These are phyloP conservation scores for Parazoanthus atlanticus DNA, from an alignment of 92 coral and sea anemone genomes.

Conservation along the genomic window DNA sequence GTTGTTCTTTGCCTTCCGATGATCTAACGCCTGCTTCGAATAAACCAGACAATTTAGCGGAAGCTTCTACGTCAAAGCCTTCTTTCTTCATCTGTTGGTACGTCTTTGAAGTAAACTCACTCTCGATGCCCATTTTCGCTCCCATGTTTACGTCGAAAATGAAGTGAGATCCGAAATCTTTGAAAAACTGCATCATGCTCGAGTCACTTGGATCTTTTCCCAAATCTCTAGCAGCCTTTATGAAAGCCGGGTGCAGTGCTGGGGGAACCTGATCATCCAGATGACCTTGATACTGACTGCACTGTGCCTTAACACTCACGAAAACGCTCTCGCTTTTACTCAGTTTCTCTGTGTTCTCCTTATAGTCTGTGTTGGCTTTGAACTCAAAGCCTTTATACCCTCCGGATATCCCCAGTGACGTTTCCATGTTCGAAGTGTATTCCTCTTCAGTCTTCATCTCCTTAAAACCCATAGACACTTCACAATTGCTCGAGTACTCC, in stretches of 20 bases:
- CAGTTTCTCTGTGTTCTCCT: conserved; percentile 1
- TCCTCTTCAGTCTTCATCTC: not conserved
- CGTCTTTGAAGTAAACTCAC: not conserved
- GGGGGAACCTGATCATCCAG: not conserved
- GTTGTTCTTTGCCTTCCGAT: not conserved
- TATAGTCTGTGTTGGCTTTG: not conserved
- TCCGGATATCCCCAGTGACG: not conserved
- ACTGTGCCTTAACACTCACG: not conserved
- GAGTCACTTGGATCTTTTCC: not conserved
- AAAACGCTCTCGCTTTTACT: not conserved
- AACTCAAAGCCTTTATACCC: conserved; percentile 12
- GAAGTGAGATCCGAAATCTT: conserved; percentile 15
- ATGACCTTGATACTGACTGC: conserved; percentile 5
- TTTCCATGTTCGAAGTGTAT: not conserved
- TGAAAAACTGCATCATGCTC: not conserved
- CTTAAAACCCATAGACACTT: not conserved
- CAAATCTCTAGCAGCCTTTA: not conserved
- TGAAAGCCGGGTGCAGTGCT: not conserved
- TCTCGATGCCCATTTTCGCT: not conserved
- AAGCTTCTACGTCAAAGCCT: not conserved
- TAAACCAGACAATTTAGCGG: not conserved
- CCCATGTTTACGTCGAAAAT: not conserved
- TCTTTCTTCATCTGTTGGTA: not conserved
- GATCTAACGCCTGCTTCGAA: not conserved
- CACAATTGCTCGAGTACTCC: not conserved